Conservation (phyloP, 2,888 invertebrate genomes). For the Amblyteles armatorius region DNA sequence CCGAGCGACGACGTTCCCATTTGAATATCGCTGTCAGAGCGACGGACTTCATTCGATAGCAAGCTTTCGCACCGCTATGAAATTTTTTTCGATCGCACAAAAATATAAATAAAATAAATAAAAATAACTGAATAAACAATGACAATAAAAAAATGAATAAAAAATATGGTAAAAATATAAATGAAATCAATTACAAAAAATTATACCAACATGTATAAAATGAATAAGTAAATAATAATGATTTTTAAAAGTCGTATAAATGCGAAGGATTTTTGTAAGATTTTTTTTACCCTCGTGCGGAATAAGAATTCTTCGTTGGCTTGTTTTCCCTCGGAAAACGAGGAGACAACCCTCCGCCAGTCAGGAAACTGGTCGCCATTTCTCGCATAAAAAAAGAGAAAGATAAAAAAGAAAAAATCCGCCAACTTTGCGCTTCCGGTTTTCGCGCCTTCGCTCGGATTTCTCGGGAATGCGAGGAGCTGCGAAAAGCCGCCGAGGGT, state of each 20-base stretch:
- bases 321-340: not conserved
- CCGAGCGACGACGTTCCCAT: slow-evolving; percentile 55
- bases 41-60: not conserved
- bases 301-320: slow-evolving; percentile 3
- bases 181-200: not conserved
- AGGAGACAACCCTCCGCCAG: slow-evolving; percentile 19
- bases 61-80: not conserved
- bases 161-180: not conserved
- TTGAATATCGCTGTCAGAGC: slow-evolving; percentile 60
- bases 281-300: not conserved
- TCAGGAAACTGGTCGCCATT: slow-evolving; percentile 77
- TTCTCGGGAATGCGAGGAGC: slow-evolving; percentile 77
- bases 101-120: not conserved
- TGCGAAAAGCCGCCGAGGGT: slow-evolving; percentile 71
- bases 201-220: not conserved
- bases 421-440: slow-evolving; percentile 84
- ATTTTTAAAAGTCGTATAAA: not conserved
- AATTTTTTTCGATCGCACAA: not conserved
- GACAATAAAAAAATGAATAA: too few species aligned
- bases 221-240: not conserved
- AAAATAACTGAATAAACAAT: not conserved
- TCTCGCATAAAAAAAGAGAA: slow-evolving; percentile 78
- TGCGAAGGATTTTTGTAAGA: not conserved
- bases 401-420: slow-evolving; percentile 78
- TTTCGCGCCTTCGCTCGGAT: slow-evolving; percentile 79